A percentile compares a stretch with the other conserved stretches of the same genome.
phyloP scores from a whole-genome alignment of 2,797 vertebrate genomes.

The Ptychobarbus kaznakovi region DNA sequence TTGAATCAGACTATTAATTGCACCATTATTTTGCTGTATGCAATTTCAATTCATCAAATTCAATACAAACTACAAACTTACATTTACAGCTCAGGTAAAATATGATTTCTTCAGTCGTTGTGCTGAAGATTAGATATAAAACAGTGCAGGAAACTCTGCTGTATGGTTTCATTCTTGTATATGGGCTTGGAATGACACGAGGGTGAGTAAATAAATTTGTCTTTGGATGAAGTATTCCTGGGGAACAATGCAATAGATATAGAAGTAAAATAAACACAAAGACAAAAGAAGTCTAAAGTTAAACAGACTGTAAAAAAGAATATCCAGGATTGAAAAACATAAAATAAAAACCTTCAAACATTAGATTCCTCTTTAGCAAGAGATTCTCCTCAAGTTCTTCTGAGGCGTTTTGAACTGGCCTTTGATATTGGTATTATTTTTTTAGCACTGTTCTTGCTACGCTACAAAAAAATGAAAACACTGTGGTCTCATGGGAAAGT shows the following conservation, averaged over 20 bases:
- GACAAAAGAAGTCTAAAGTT: not conserved
- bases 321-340: not conserved
- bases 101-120: not conserved
- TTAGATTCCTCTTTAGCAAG: not conserved
- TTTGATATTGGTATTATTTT: slow-evolving; percentile 29
- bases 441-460: slow-evolving; percentile 31
- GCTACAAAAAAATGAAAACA: slow-evolving; percentile 30
- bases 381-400: not conserved
- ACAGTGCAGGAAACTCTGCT: too few relatives aligned
- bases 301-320: not conserved
- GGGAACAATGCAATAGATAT: not conserved
- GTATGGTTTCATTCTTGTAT: not conserved
- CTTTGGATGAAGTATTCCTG: not conserved
- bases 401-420: slow-evolving; percentile 2
- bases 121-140: not conserved
- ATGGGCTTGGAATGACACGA: not conserved
- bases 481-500: slow-evolving; percentile 41
- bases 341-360: not conserved
- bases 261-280: not conserved
- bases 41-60: not conserved
- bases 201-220: not conserved
- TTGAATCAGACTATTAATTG: not conserved
- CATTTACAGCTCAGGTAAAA: not conserved
- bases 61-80: not conserved
- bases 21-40: not conserved